A percentile compares a stretch with the other conserved stretches of the same genome.
These are phyloP conservation scores for Helogale parvula DNA, from an alignment of 2,113 vertebrate species.

Conservation along the genomic window DNA sequence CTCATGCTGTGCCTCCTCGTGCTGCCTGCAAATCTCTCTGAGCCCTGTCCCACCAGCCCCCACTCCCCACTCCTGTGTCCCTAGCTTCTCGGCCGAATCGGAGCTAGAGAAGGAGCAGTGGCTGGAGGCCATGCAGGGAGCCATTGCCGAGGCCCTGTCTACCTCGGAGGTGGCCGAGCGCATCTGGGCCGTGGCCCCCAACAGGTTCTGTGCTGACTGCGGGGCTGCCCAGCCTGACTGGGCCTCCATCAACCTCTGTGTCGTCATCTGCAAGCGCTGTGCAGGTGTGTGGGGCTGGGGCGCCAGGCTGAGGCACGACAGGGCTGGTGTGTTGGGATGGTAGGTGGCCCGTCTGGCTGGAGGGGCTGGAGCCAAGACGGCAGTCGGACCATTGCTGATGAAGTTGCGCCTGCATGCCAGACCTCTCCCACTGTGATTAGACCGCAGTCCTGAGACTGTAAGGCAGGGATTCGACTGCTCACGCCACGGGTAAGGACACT, in stretches of 20 bases:
- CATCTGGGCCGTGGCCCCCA: conserved; percentile 91
- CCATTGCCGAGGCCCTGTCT: conserved; percentile 92
- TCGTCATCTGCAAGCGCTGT: conserved; percentile 96
- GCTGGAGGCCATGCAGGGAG: conserved; percentile 92
- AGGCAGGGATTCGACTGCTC: neutral
- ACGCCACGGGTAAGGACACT: accelerated
- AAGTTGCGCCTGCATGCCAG: neutral
- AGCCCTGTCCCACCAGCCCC: neutral
- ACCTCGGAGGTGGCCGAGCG: conserved; percentile 91
- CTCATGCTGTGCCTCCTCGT: neutral
- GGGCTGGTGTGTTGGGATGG: neutral
- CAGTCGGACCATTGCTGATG: neutral
- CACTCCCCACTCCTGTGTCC: neutral
- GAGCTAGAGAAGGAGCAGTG: conserved; percentile 93
- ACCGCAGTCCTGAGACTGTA: neutral
- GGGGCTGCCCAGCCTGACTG: conserved; percentile 90
- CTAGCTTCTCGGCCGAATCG: conserved; percentile 92
- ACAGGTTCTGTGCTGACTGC: conserved; percentile 94
- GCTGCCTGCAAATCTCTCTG: neutral
- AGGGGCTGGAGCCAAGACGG: neutral
- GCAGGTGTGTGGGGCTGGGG: conserved; percentile 87
- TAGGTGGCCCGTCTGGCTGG: neutral
- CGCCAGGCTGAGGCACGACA: neutral
- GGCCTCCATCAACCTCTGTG: conserved; percentile 96
- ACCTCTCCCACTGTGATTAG: neutral